Evolutionary conservation across 2,113 vertebrate genomes (phyloP), one percentile per base, ranked within the genome.

Genomic region (Epinephelus fuscoguttatus): DNA sequence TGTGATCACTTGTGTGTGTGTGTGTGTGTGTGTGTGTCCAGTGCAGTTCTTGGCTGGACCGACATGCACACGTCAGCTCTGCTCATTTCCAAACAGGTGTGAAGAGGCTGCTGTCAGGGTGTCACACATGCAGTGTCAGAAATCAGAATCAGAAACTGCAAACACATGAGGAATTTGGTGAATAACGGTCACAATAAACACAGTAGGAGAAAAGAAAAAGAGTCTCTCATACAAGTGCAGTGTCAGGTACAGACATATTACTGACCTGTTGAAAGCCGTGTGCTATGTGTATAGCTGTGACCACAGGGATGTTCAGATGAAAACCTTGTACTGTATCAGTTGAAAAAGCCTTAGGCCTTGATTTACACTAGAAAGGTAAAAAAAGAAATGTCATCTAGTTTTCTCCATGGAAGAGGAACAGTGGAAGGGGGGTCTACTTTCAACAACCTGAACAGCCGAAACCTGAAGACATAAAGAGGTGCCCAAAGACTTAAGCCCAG

Each of bases 1-100:
- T 70, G 68, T 70, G 23, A 82, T 27, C 42, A 45, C 11, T 3
- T 62, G 7, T 37, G 60, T 33, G 7, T 37, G 19, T 73, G 42
- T 68, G 4, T 42, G 61, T 50, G 6, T 12, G 45, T 23, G 40
- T 47, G 42, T 67, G n/a, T 67, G 42, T 42, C 53, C 21, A 25
- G 12, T 57, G 42, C 40, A 56, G 57, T 63, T 30, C 49, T 47
- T 62, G 67, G 57, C 57, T n/a, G 17, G 12, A 63, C 18, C 2
- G 2, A 18, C 45, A n/a, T 64, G 49, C 67, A 72, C 70, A 56
- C 52, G 71, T 89, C 77, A 67, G 62, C 66, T 84, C 70, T 72
- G 70, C 68, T 91, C 70, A 85, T 86, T 81, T 91, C 78, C 63
- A 70, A 75, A 66, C 57, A 57, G 64, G 79, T 82, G 86, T 86